Conservation (phyloP, 1,140 invertebrate species). For the Meloidogyne floridensis region DNA sequence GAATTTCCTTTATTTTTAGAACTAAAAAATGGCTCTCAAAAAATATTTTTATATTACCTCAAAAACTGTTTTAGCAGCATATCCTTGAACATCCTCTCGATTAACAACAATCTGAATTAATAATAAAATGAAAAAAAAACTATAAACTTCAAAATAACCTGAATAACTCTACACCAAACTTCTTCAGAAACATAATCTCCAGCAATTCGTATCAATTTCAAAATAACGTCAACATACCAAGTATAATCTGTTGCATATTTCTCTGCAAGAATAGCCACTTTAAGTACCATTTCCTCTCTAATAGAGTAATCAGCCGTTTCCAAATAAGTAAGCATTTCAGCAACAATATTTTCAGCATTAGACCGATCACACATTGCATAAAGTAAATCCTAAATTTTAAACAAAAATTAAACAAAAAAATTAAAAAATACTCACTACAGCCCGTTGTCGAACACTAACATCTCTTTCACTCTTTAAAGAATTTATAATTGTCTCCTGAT, state of each 20-base stretch:
- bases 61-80: slow-evolving; percentile 99
- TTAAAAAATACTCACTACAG: slow-evolving; percentile 71
- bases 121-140: too few species aligned
- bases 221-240: slow-evolving; percentile 97
- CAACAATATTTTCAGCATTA: slow-evolving; percentile 98
- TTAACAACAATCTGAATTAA: slow-evolving; percentile 94
- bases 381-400: slow-evolving; percentile 77
- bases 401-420: neutral
- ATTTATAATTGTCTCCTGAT: slow-evolving; percentile 97
- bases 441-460: slow-evolving; percentile 95
- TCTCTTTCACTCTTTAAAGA: slow-evolving; percentile 98
- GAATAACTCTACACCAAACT: slow-evolving; percentile 99
- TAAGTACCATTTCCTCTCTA: slow-evolving; percentile 98
- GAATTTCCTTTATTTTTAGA: neutral
- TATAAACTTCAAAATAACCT: slow-evolving; percentile 67
- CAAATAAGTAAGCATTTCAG: slow-evolving; percentile 98
- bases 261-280: slow-evolving; percentile 97
- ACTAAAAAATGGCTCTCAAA: slow-evolving; percentile 25
- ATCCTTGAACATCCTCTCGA: slow-evolving; percentile 92
- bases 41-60: slow-evolving; percentile 70
- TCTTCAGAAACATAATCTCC: slow-evolving; percentile 93
- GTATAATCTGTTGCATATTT: slow-evolving; percentile 99
- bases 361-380: slow-evolving; percentile 99
- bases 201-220: slow-evolving; percentile 97
- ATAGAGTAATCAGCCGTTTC: slow-evolving; percentile 99